These are phyloP conservation scores for Dryadula phaetusa DNA, from an alignment of 2,888 invertebrate species.

Conservation along the genomic window DNA sequence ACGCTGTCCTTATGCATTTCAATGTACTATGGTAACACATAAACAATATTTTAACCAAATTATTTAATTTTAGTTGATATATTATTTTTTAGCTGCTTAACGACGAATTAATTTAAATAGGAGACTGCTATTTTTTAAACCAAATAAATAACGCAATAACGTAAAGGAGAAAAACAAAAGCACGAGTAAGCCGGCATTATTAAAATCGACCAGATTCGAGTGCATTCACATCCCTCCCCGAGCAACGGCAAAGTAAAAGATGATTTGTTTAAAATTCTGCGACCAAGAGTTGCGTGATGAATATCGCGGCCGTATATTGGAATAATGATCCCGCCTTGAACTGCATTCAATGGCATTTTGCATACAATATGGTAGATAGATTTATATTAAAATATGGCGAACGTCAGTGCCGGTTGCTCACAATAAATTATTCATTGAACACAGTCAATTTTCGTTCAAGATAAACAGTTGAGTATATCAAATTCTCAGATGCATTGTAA, in stretches of 20 bases:
- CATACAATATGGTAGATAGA: constrained; percentile 84
- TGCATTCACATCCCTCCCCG: constrained; percentile 55
- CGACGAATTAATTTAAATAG: not conserved
- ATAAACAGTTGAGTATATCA: constrained; percentile 76
- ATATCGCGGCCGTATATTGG: constrained; percentile 80
- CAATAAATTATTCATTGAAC: constrained; percentile 82
- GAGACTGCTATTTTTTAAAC: not conserved
- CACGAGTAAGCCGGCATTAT: constrained; percentile 53
- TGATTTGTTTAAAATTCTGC: constrained; percentile 83
- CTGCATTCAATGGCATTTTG: constrained; percentile 84
- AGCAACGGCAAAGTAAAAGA: constrained; percentile 67
- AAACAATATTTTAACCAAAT: too few relatives aligned
- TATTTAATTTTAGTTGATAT: not conserved
- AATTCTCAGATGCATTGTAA: constrained; percentile 69
- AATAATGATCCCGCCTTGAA: constrained; percentile 82
- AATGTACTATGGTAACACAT: too few relatives aligned
- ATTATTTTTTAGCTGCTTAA: not conserved
- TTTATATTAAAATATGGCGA: constrained; percentile 84
- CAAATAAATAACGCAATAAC: constrained; percentile 19
- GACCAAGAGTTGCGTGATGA: constrained; percentile 75
- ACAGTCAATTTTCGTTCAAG: constrained; percentile 80
- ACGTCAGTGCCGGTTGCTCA: constrained; percentile 80
- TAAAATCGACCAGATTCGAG: constrained; percentile 64
- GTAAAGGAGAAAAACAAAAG: constrained; percentile 38
- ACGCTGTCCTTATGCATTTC: too few relatives aligned